These are phyloP conservation scores for Myotis myotis DNA, from an alignment of 2,797 vertebrate genomes.

Conservation along the genomic window DNA sequence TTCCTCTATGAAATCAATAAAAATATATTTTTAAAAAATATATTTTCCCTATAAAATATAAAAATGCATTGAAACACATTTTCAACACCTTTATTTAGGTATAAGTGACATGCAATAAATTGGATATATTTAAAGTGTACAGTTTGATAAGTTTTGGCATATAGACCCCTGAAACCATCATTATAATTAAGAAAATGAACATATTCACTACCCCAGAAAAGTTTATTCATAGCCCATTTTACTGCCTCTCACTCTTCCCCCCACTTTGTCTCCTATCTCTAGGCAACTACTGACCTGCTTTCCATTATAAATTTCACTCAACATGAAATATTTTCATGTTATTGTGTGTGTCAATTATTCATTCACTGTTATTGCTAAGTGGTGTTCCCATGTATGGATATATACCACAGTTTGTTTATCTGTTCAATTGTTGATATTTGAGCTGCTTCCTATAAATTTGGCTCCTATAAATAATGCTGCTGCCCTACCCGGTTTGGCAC, in stretches of 20 bases:
- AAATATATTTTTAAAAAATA: too few species aligned
- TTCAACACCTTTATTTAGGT: constrained; percentile 32
- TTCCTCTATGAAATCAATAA: neutral
- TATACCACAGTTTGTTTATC: constrained; percentile 1
- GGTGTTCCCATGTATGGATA: neutral
- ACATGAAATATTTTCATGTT: constrained; percentile 28
- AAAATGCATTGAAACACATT: constrained; percentile 10
- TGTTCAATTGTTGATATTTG: constrained; percentile 2
- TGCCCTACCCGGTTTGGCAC: too few species aligned
- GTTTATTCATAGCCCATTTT: neutral
- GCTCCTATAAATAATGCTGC: neutral
- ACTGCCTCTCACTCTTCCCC: neutral
- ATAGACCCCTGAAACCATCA: neutral
- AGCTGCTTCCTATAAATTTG: constrained; percentile 18
- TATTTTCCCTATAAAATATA: neutral
- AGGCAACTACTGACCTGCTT: neutral
- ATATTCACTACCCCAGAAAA: neutral
- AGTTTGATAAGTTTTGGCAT: neutral
- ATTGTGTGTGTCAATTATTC: neutral
- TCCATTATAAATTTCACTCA: neutral
- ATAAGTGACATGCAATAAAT: neutral
- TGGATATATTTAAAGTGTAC: neutral
- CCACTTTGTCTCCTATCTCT: neutral
- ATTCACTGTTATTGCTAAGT: constrained; percentile 13
- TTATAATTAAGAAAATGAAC: neutral